These are phyloP conservation scores for Petrophora chlorosata DNA, from an alignment of 2,888 invertebrate species.

Conservation along the genomic window DNA sequence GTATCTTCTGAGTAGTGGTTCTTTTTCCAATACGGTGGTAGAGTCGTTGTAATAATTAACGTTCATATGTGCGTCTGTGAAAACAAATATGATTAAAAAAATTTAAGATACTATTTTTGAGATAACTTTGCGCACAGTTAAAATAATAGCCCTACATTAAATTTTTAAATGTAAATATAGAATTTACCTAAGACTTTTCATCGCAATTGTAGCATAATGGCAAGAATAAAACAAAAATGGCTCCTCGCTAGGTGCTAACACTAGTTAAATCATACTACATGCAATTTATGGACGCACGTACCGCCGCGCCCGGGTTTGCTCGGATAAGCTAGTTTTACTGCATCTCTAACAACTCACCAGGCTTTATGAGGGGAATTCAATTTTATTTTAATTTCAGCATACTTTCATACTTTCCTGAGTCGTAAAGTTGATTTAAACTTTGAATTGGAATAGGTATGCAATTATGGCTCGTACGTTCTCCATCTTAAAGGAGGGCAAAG, in stretches of 20 bases:
- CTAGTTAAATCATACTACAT: slow-evolving; percentile 55
- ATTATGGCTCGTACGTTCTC: not conserved
- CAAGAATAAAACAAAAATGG: slow-evolving; percentile 53
- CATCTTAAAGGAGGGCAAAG: too few relatives aligned
- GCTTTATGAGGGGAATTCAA: slow-evolving; percentile 24
- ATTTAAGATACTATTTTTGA: too few relatives aligned
- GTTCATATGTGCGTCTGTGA: too few relatives aligned
- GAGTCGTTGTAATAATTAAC: too few relatives aligned
- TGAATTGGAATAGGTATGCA: not conserved
- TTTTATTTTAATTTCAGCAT: slow-evolving; percentile 28
- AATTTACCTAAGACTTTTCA: slow-evolving; percentile 32
- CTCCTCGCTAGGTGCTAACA: slow-evolving; percentile 49
- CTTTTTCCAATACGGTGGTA: too few relatives aligned
- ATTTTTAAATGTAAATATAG: too few relatives aligned
- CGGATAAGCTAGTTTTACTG: slow-evolving; percentile 41
- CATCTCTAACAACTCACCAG: slow-evolving; percentile 37
- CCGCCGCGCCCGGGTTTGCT: slow-evolving; percentile 32
- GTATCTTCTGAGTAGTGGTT: too few relatives aligned
- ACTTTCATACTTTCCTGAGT: slow-evolving; percentile 11
- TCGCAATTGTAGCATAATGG: slow-evolving; percentile 42
- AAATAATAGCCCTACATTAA: too few relatives aligned
- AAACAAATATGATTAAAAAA: too few relatives aligned
- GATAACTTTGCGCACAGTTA: too few relatives aligned
- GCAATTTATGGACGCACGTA: slow-evolving; percentile 53
- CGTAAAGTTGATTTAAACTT: slow-evolving; percentile 16